Evolutionary conservation across 2,888 invertebrate species (phyloP), one percentile per base, ranked within the genome.

Genomic region (Tolmerus cingulatus): DNA sequence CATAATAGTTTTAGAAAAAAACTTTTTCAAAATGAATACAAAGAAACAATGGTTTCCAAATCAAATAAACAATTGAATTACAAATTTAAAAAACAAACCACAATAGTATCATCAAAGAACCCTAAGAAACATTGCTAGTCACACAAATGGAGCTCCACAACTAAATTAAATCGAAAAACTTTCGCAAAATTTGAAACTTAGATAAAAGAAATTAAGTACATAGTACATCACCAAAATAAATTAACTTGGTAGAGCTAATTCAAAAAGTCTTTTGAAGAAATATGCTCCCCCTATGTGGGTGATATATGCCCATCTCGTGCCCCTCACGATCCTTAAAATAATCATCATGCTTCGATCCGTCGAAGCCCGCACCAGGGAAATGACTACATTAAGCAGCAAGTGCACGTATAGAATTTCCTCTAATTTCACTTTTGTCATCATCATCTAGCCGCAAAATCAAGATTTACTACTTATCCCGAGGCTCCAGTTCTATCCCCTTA

Each of bases 391-490:
- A 76, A 76, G 19, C 66, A 76, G 34, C 76, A 16, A 76, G 40
- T 76, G 76, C 76, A 76, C 76, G 40, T 76, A 76, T n/a, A 40
- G 40, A 76, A 76, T 76, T 76, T 76, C 76, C n/a, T 76, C 76
- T 76, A 37, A 76, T 37, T 76, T 76, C 76, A 76, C 76, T 76
- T 40, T 76, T 76, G 76, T 66, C 66, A 66, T 66, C 66, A 66
- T 66, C 66, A 23, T 66, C 66, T 66, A 19, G 66, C 66, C 40
- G 76, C 76, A 76, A 34, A 76, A 76, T 40, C 34, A 76, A 76
- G 76, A 76, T 76, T 76, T 76, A 76, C 66, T 66, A 66, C 66
- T 66, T 66, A 66, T 66, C 66, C 66, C 23, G 66, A 14, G 66
- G 27, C 66, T 66, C n/a, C 66, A 19, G 23, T 23, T 66, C 66